A percentile compares a stretch with the other conserved stretches of the same genome.
Evolutionary conservation across 1,140 invertebrate genomes (phyloP).

Genomic region (Andricus grossulariae): DNA sequence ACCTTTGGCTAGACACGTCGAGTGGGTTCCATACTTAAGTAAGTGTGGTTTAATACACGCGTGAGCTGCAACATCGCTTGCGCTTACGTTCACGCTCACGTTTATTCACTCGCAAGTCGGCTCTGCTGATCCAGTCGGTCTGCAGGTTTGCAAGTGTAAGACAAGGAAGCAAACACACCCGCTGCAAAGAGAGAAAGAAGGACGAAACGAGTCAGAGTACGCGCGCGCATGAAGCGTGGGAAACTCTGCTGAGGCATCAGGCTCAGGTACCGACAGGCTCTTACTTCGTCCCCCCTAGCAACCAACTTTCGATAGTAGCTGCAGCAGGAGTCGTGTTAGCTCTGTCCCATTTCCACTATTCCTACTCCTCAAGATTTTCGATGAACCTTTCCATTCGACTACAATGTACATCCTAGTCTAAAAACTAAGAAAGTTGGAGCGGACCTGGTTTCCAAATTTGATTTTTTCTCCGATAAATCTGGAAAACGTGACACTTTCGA

Average conservation of each 20-base stretch:
- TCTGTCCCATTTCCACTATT: conserved; percentile 15
- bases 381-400: neutral
- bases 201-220: conserved; percentile 43
- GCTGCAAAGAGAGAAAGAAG: conserved; percentile 37
- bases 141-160: conserved; percentile 30
- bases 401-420: neutral
- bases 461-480: too few relatives aligned
- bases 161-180: conserved; percentile 39
- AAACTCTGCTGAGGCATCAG: conserved; percentile 61
- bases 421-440: too few relatives aligned
- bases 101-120: conserved; percentile 48
- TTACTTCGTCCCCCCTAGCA: conserved; percentile 51
- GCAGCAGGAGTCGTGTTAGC: conserved; percentile 47
- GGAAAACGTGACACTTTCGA: too few relatives aligned
- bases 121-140: conserved; percentile 33
- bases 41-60: conserved; percentile 15
- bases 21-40: neutral
- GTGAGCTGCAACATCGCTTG: conserved; percentile 31
- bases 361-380: conserved; percentile 2
- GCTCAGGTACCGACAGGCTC: conserved; percentile 58
- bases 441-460: too few relatives aligned
- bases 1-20: neutral
- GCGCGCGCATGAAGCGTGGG: conserved; percentile 70
- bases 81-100: conserved; percentile 41
- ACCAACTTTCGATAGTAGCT: conserved; percentile 34